Evolutionary conservation across 2,797 vertebrate species (phyloP).

Genomic region (Xerus rutilus): DNA sequence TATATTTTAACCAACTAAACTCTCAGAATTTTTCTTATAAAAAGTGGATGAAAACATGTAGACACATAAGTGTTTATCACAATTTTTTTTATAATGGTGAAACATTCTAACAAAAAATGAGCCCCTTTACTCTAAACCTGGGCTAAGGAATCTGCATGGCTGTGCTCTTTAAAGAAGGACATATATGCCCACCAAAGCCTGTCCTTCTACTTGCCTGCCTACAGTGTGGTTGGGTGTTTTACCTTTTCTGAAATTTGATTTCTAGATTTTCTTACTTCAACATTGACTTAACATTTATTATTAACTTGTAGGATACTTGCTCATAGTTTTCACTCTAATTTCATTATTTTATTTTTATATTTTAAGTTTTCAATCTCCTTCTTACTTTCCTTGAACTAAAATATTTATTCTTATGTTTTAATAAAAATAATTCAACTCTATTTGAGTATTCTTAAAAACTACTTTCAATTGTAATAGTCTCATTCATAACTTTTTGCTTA

Average conservation of each 20-base stretch:
- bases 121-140: neutral
- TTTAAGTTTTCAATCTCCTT: neutral
- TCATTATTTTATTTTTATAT: neutral
- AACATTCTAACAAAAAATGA: neutral
- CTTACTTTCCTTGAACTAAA: neutral
- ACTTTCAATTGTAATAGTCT: neutral
- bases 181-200: neutral
- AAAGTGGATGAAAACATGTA: neutral
- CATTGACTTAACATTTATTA: neutral
- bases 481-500: neutral
- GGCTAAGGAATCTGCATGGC: neutral
- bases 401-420: neutral
- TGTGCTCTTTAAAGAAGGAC: neutral
- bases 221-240: neutral
- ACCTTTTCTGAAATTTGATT: neutral
- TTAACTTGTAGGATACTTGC: neutral
- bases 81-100: neutral
- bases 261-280: neutral
- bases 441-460: neutral
- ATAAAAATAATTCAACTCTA: slow-evolving; percentile 7
- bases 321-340: neutral
- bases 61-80: neutral
- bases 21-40: neutral
- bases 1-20: slow-evolving; percentile 7
- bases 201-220: neutral